Conservation (phyloP, 2,888 invertebrate species). For the Temnothorax rugatulus region DNA sequence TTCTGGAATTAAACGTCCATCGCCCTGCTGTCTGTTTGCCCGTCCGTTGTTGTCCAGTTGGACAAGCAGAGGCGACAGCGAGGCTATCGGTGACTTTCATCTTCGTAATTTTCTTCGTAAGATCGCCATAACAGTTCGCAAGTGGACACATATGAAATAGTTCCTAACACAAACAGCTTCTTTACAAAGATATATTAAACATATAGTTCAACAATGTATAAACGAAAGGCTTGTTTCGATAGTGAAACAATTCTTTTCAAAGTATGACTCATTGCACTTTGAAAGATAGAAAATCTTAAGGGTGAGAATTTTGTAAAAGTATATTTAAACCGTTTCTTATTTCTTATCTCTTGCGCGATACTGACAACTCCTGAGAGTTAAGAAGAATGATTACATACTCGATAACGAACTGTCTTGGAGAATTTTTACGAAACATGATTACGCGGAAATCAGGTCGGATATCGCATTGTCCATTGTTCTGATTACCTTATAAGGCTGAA, state of each 20-base stretch:
- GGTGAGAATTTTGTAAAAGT: not conserved
- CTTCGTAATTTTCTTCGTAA: slow-evolving; percentile 8
- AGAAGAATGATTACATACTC: slow-evolving; percentile 42
- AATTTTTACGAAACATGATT: slow-evolving; percentile 52
- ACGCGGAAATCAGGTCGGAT: slow-evolving; percentile 48
- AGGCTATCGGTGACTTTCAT: not conserved
- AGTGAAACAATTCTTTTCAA: not conserved
- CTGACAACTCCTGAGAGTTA: slow-evolving; percentile 23
- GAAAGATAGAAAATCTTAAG: not conserved
- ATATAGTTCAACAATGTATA: not conserved
- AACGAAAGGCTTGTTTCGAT: not conserved
- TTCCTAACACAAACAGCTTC: not conserved
- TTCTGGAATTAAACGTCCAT: slow-evolving; percentile 58
- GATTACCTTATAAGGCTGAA: not conserved
- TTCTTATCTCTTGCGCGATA: not conserved
- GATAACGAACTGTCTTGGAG: slow-evolving; percentile 23
- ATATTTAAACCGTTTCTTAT: not conserved
- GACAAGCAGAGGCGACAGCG: not conserved
- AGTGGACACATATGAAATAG: not conserved
- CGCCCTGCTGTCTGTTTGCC: not conserved
- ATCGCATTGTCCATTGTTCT: not conserved
- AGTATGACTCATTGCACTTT: not conserved
- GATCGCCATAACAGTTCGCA: not conserved
- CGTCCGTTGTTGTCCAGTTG: not conserved
- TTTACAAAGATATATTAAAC: not conserved